Conservation (phyloP, 2,113 vertebrate genomes). For the Eudyptes chrysolophus region DNA sequence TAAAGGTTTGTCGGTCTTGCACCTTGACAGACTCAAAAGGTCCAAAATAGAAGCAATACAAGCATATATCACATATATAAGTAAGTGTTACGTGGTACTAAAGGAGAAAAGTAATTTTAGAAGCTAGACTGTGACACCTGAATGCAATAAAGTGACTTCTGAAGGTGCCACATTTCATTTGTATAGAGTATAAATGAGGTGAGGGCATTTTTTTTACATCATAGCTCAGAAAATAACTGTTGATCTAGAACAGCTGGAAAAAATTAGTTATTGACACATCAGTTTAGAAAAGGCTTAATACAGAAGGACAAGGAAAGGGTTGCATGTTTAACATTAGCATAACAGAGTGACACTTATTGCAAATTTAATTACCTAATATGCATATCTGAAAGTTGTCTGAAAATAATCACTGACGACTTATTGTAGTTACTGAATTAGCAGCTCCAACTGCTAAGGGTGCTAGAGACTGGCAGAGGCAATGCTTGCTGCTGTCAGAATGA, state of each 20-base stretch:
- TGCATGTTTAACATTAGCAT: constrained; percentile 2
- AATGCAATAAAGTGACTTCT: not conserved
- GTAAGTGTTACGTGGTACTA: not conserved
- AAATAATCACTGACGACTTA: not conserved
- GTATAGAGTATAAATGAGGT: not conserved
- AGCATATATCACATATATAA: not conserved
- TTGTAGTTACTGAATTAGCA: not conserved
- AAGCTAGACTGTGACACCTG: not conserved
- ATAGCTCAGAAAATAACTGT: not conserved
- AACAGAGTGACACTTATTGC: not conserved
- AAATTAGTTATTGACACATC: constrained; percentile 30
- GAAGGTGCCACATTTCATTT: not conserved
- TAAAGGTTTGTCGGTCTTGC: not conserved
- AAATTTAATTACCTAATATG: constrained; percentile 53
- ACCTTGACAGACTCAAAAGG: not conserved
- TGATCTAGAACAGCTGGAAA: constrained; percentile 24
- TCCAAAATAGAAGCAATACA: not conserved
- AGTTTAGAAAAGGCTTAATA: constrained; percentile 37
- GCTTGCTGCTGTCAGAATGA: not conserved
- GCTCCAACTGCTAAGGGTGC: not conserved
- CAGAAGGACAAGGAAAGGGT: not conserved
- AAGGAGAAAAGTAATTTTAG: not conserved
- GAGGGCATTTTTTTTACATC: not conserved
- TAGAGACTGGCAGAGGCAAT: not conserved
- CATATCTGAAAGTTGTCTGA: constrained; percentile 25